A percentile compares a stretch with the other conserved stretches of the same genome.
These are phyloP conservation scores for Tetragnatha montana DNA, from an alignment of 2,888 invertebrate genomes.

Conservation along the genomic window DNA sequence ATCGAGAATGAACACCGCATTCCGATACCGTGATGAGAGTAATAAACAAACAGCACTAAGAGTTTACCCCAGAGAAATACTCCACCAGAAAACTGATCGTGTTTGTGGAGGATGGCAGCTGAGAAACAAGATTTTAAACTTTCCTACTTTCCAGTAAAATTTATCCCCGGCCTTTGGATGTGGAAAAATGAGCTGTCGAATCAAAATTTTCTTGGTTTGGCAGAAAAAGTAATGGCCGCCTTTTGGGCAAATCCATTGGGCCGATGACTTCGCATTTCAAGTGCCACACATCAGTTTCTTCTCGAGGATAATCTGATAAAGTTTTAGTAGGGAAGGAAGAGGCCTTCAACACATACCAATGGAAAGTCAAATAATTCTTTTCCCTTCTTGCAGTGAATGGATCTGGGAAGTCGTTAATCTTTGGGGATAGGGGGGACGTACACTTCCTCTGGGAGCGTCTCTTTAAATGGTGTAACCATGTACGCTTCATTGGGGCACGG, in stretches of 20 bases:
- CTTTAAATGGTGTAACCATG: not conserved
- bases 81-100: slow-evolving; percentile 13
- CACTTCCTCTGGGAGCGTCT: not conserved
- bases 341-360: not conserved
- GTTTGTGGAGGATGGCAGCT: slow-evolving; percentile 25
- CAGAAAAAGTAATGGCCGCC: slow-evolving; percentile 1
- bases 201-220: slow-evolving; percentile 9
- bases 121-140: slow-evolving; percentile 48
- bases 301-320: slow-evolving; percentile 18
- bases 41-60: slow-evolving; percentile 12
- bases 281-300: not conserved
- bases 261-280: slow-evolving; percentile 30
- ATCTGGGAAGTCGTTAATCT: not conserved
- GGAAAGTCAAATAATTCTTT: not conserved
- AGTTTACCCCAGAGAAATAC: slow-evolving; percentile 16
- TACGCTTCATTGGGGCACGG: not conserved
- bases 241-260: slow-evolving; percentile 7
- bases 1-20: no score
- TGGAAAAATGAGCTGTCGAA: slow-evolving; percentile 23
- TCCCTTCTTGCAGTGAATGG: not conserved
- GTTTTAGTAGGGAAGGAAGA: not conserved
- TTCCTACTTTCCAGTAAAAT: slow-evolving; percentile 24
- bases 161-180: slow-evolving; percentile 9
- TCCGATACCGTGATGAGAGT: not conserved
- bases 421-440: not conserved